Evolutionary conservation across 2,797 vertebrate genomes (phyloP), one percentile per base, ranked within the genome.

Genomic region (Darevskia mixta): DNA sequence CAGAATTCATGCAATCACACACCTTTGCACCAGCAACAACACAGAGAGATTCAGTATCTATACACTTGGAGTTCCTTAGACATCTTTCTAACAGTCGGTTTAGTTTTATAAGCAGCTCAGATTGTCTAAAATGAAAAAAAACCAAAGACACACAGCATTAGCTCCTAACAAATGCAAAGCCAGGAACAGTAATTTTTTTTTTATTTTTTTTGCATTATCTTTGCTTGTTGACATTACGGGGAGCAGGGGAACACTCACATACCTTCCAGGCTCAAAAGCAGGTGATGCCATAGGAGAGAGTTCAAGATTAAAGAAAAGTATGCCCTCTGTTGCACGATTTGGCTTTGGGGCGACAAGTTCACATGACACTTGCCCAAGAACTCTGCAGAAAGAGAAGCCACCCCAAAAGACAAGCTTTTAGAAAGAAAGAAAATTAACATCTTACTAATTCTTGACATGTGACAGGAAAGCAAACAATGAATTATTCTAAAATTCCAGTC

Each of bases 1-100:
- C 2, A 41, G 75, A 82, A 41, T n/a, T 1, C 18, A n/a, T 4
- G 11, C 7, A 66, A 1, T 82, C 79, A 35, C 94, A 86, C 93
- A 99, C 99, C 98, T 99, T 99, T 96, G 98, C 98, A 93, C 99
- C 98, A 86, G 99, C 99, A 92, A 99, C 97, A 92, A 99, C 97
- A 79, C 99, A 99, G 86, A 99, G 97, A 79, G 99, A 99, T 95
- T 99, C 99, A 0, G 98, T 99, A 92, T 99, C 99, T 64, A 99
- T 98, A 93, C 98, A 99, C 83, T 98, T 99, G 20, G 99, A 99
- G 95, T 98, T 99, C 90, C 99, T 97, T 90, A 99, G 94, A 94
- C 99, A 99, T 92, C 98, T 97, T 95, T 99, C 99, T 96, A 99
- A 94, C 7, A 98, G 97, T 89, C 99, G 96, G 95, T 99, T 99